Base-by-base conservation (phyloP, 2,888 invertebrate genomes). In the Apantesis nais region DNA sequence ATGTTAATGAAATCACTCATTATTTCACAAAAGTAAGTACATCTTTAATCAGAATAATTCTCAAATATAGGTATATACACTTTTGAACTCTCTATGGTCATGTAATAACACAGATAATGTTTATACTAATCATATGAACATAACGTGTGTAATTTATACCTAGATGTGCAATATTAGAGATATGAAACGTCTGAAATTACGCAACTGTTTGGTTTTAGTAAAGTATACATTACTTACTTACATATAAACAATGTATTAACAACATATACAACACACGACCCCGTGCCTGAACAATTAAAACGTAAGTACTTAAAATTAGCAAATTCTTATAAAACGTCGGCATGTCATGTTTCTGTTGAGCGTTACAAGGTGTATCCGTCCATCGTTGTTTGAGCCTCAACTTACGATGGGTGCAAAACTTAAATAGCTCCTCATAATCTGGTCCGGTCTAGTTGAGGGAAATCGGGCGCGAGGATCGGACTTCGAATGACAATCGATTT, bases 401-500 rank as follows among this genome's bases (percentile, higher is more conserved):
- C 22, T 25, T 70, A 58, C 48, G 60, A 60, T 48, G 67, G 64
- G 61, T 60, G 25, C 61, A 34, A 37, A 39, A 29, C 48, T 29
- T 65, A 71, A 68, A 77, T 71, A 73, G 81, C 66, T 76, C 74
- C 62, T 25, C 37, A 66, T 70, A 65, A 67, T 74, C 66, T 77
- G 78, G 78, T 72, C 62, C 68, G 72, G 74, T 78, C 76, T 78
- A 78, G 72, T 68, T 67, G 68, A 80, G 89, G 87, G 89, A 90
- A 92, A 90, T 88, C 89, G 85, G 70, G 80, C 71, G 63, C 71
- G 82, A 84, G 88, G 88, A 86, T 86, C 86, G 82, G 79, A 76
- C 75, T 77, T 74, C 78, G 92, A 92, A 92, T 93, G 86, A 89
- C 91, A 93, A 93, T 93, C 89, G 89, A 89, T 89, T 89, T 84